phyloP scores from a whole-genome alignment of 30 jellyfish, hydroid and myxozoan species.

The Cassiopea xamachana region DNA sequence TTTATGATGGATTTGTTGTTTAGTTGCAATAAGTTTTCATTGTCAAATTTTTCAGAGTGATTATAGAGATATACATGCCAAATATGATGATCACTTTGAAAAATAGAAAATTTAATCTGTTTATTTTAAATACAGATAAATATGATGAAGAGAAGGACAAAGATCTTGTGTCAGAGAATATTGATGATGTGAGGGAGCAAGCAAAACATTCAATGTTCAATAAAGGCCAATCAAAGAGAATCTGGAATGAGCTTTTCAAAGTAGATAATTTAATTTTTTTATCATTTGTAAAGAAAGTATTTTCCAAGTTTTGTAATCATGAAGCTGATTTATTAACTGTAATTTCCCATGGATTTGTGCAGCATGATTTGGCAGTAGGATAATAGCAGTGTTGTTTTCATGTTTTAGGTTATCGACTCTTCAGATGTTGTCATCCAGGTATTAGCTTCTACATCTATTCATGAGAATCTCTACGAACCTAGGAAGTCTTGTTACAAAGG shows the following conservation, averaged over 20 bases:
- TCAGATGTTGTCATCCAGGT: conserved; percentile 99
- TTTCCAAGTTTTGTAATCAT: neutral
- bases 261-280: conserved; percentile 17
- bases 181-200: conserved; percentile 72
- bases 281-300: neutral
- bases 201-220: conserved; percentile 88
- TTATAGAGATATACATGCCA: too few relatives aligned
- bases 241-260: conserved; percentile 97
- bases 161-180: conserved; percentile 56
- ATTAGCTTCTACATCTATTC: neutral
- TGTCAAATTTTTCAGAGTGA: too few relatives aligned
- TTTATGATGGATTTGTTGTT: too few relatives aligned
- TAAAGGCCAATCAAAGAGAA: conserved; percentile 98
- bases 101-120: too few relatives aligned
- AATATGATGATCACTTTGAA: too few relatives aligned
- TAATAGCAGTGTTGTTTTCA: neutral
- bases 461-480: too few relatives aligned
- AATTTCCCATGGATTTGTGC: neutral
- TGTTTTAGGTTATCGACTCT: conserved; percentile 92
- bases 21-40: too few relatives aligned
- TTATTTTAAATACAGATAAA: conserved; percentile 14
- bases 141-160: conserved; percentile 75
- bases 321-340: neutral
- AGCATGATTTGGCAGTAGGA: too few relatives aligned
- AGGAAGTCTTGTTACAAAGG: too few relatives aligned